Base-by-base conservation (phyloP, 2,113 vertebrate species). In the Perognathus longimembris region DNA sequence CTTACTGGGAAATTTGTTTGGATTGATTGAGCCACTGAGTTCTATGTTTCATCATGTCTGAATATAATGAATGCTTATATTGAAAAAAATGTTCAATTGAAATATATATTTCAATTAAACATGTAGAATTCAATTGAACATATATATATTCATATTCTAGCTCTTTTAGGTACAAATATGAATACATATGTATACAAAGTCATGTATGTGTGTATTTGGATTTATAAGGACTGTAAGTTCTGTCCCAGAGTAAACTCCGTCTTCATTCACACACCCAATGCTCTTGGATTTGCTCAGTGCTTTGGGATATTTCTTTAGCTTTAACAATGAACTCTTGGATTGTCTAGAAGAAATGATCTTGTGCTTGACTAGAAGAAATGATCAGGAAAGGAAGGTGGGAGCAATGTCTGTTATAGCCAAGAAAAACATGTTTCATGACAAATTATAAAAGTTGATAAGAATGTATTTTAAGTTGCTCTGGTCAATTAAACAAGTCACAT, bases 361-460 rank as follows among this genome's bases (percentile, higher is more conserved):
- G 50, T 81, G 66, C 84, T 94, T 94, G 88, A 57, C 63, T 38
- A 59, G 80, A 45, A 88, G 40, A 92, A 95, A 80, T 67, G 66
- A 66, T 18, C 71, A 84, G 17, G 26, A 93, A 88, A 15, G 77
- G 83, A 92, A n/a, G 3, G 40, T 40, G 66, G 59, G 42, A 77
- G n/a, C 61, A 74, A 93, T 80, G 24, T 74, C 75, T 86, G 67
- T 54, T 54, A 12, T 54, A 54, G 50, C 15, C 50, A 54, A 54
- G 45, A 45, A 26, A 94, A 67, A 94, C 81, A 74, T 61, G 26
- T 61, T 95, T 80, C 54, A 90, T 36, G 70, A 30, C 7, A 84
- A 61, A 88, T 67, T 88, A 66, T 38, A 71, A 85, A 94, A 93
- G 15, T 54, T 54, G 50, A 20, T 75, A 87, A 94, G 20, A 63